phyloP scores from a whole-genome alignment of 2,797 vertebrate genomes.

The Todus mexicanus region DNA sequence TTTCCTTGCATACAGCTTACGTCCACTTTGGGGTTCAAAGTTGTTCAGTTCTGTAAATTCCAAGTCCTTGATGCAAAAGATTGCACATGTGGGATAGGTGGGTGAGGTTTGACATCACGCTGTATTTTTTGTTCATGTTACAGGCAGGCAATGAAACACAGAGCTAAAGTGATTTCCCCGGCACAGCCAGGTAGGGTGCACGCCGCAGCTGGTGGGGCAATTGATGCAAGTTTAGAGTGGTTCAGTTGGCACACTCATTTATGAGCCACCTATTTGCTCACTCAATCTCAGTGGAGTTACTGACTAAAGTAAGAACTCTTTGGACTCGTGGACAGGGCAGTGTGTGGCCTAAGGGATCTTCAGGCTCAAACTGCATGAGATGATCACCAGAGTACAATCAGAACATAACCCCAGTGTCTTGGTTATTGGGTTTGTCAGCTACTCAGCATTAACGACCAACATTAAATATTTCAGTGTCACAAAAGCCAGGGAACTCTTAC shows the following conservation, averaged over 20 bases:
- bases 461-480: not conserved
- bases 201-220: not conserved
- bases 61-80: not conserved
- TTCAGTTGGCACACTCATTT: not conserved
- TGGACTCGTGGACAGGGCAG: not conserved
- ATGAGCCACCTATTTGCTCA: not conserved
- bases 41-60: not conserved
- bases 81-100: not conserved
- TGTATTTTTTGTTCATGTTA: not conserved
- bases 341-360: not conserved
- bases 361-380: not conserved
- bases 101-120: not conserved
- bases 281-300: not conserved
- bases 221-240: not conserved
- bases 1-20: not conserved
- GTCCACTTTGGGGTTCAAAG: not conserved
- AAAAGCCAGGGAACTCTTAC: conserved; percentile 37
- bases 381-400: not conserved
- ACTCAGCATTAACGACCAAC: not conserved
- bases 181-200: not conserved
- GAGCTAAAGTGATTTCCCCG: not conserved
- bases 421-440: not conserved
- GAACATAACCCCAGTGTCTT: not conserved
- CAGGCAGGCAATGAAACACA: not conserved
- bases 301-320: not conserved